Base-by-base conservation (phyloP, 2,888 invertebrate genomes). In the Tupiocoris notatus region DNA sequence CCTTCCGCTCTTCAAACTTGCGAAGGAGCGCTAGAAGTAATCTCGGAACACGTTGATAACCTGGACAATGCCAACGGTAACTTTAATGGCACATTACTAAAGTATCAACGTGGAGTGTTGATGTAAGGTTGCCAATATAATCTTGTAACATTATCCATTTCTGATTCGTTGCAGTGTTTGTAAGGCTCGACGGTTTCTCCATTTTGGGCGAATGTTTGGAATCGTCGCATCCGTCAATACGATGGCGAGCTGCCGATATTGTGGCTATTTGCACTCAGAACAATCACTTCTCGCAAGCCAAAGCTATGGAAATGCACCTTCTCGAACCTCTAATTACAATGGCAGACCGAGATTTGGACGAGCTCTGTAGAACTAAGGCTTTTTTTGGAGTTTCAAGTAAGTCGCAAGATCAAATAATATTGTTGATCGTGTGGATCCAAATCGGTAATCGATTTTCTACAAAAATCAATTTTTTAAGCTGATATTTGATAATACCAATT, bases 251-350 rank as follows among this genome's bases (percentile, higher is more conserved):
- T 1, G 90, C 91, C 12, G 87, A 89, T 24, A 84, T 95, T 16
- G 85, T 96, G 1, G 95, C 91, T 0, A 91, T 91, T 81, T 83
- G 94, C 76, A 89, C 91, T 54, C 96, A 96, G 84, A 95, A 96
- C 84, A 95, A 96, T 85, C 89, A 91, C 0, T 91, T 88, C 82
- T 93, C 93, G 81, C 96, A 96, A 83, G 84, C 88, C 23, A 86
- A 87, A 59, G 88, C 91, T n/a, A 80, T 92, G 2, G 89, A 91
- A 78, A 86, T 87, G 64, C 88, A 89, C 0, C 84, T 92, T 7
- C 84, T 95, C 61, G 88, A 89, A 0, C 85, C 87, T 7, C 83
- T 95, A 17, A 82, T 92, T 16, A 83, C 84, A 2, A 83, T 91
- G 75, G 83, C 90, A 12, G 86, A 87, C 78, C 83, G 84, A 0